Base-by-base conservation (phyloP, 2,888 invertebrate genomes). In the Xestobium rufovillosum region DNA sequence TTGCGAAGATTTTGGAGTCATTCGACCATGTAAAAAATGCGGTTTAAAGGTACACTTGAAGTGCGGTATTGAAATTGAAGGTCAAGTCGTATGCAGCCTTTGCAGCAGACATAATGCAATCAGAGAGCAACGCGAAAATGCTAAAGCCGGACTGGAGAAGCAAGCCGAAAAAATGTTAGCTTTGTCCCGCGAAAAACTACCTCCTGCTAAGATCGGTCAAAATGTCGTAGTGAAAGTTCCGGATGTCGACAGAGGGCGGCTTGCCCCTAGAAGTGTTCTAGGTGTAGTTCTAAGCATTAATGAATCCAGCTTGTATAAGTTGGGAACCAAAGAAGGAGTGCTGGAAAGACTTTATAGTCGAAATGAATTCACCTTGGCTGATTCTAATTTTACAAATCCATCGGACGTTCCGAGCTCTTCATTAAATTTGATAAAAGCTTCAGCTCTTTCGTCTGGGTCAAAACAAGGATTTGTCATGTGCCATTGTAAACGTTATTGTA, bases 1-100 rank as follows among this genome's bases (percentile, higher is more conserved):
- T 34, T 36, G 10, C 32, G 32, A 4, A 34, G n/a, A 34, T 19
- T n/a, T n/a, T n/a, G n/a, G 36, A 38, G 13, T 16, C 23, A 3
- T 13, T 10, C 36, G 23, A 26, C 14, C 27, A 26, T 38, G 38
- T 38, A 38, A 25, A 26, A 38, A 3, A 38, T 37, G 38, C 26
- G 36, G 14, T 4, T 37, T 38, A 38, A 37, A 38, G 26, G 38
- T 38, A 26, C 38, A 38, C 15, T 9, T 38, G 35, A 37, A 38
- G 14, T 38, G 38, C 26, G 26, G 37, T 4, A 14, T 38, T 38
- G 8, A 38, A 29, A 14, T 38, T 38, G 8, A 38, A 29, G 23
- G 23, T 8, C 23, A 19, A 19, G 23, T 19, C 23, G 23, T 19
- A 19, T 19, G 23, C 23, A 19, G 23, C 23, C 23, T 19, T 19